A percentile compares a stretch with the other conserved stretches of the same genome.
Conservation (phyloP, 2,797 vertebrate species). For the Hemibagrus guttatus region DNA sequence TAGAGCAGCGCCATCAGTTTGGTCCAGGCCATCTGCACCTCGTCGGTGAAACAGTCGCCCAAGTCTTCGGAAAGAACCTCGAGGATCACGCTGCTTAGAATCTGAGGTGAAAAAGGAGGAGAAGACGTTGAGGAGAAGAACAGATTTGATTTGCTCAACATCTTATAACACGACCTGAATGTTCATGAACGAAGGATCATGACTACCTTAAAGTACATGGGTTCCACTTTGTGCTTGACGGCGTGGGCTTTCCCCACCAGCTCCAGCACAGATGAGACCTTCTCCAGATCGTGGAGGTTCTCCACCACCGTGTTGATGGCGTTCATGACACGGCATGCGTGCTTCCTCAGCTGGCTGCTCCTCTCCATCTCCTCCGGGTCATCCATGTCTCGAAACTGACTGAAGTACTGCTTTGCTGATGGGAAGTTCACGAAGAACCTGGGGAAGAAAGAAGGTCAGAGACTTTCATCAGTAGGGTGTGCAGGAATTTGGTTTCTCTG, state of each 20-base stretch:
- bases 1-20: conserved; percentile 88
- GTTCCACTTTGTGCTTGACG: conserved; percentile 97
- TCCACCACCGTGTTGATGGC: conserved; percentile 94
- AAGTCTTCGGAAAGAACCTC: conserved; percentile 90
- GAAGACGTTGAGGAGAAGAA: background rate
- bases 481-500: background rate
- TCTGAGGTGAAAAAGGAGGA: conserved; percentile 70
- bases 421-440: conserved; percentile 98
- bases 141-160: background rate
- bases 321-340: conserved; percentile 90
- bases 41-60: conserved; percentile 85
- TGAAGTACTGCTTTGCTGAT: conserved; percentile 96
- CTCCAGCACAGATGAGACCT: conserved; percentile 88
- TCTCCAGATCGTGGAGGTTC: conserved; percentile 90
- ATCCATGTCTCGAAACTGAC: conserved; percentile 94
- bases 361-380: conserved; percentile 93
- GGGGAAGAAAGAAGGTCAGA: background rate
- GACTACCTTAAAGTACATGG: conserved; percentile 92
- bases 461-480: background rate
- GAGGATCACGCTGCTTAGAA: conserved; percentile 88
- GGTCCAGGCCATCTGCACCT: conserved; percentile 89
- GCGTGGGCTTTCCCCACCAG: conserved; percentile 94
- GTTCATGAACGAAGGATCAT: background rate
- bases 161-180: background rate
- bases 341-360: conserved; percentile 89